Evolutionary conservation across 2,888 invertebrate species (phyloP).

Genomic region (Aporophyla lueneburgensis): DNA sequence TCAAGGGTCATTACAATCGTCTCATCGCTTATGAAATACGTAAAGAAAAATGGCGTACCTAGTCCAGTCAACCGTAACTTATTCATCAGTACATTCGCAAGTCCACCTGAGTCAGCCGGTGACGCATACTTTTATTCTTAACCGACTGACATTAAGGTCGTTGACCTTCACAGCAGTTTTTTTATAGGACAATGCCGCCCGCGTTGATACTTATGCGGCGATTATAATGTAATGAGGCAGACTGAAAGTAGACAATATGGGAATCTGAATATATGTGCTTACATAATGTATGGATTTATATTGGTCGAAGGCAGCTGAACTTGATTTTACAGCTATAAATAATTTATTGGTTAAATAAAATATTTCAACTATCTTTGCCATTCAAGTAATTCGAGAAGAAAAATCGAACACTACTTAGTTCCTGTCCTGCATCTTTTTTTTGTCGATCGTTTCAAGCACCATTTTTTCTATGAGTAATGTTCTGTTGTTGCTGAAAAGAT

Average conservation of each 20-base stretch:
- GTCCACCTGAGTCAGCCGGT: slow-evolving; percentile 68
- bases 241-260: slow-evolving; percentile 35
- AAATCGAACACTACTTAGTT: no score
- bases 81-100: slow-evolving; percentile 55
- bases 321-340: no score
- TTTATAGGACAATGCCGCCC: slow-evolving; percentile 56
- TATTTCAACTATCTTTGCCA: no score
- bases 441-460: no score
- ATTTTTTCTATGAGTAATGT: no score
- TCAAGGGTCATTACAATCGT: slow-evolving; percentile 5
- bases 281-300: not conserved
- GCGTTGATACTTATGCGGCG: slow-evolving; percentile 45
- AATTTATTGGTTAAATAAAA: no score
- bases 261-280: slow-evolving; percentile 25
- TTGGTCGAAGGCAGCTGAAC: no score
- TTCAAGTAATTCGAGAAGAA: no score
- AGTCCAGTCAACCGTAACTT: slow-evolving; percentile 38
- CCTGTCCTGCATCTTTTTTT: no score
- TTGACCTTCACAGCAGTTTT: slow-evolving; percentile 62
- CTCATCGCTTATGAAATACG: slow-evolving; percentile 18
- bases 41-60: slow-evolving; percentile 37
- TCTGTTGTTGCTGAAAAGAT: no score
- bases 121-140: slow-evolving; percentile 66
- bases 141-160: slow-evolving; percentile 65
- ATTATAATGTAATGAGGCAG: slow-evolving; percentile 50